phyloP scores from a whole-genome alignment of 1,140 invertebrate species.

The Sycobia sp. region DNA sequence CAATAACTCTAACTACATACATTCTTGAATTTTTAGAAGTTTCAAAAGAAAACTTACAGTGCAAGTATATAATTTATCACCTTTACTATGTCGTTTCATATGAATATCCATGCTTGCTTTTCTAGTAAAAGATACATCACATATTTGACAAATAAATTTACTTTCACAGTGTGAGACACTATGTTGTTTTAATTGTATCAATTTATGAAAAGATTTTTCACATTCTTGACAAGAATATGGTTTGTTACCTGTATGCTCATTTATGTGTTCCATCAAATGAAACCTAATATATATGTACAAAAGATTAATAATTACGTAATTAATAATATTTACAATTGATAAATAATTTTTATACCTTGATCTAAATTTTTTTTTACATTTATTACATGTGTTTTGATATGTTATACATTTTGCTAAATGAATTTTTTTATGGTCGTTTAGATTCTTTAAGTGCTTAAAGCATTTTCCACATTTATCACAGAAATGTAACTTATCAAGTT shows the following conservation, averaged over 20 bases:
- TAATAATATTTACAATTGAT: not conserved
- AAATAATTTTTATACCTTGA: too few species aligned
- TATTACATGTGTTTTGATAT: not conserved
- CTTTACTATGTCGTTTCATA: too few species aligned
- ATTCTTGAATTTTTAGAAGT: too few species aligned
- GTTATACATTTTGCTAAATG: not conserved
- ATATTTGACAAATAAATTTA: not conserved
- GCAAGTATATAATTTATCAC: too few species aligned
- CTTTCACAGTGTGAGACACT: not conserved
- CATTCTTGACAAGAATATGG: not conserved
- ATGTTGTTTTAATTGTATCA: not conserved
- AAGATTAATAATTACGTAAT: not conserved
- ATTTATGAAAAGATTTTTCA: not conserved
- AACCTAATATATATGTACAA: not conserved
- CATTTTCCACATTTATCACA: not conserved
- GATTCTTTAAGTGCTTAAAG: not conserved
- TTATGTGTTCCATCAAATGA: not conserved
- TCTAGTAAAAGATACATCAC: too few species aligned
- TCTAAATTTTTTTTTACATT: too few species aligned
- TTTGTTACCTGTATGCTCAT: not conserved
- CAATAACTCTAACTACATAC: too few species aligned
- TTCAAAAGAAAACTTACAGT: too few species aligned
- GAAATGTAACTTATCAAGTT: not conserved
- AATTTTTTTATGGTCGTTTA: not conserved
- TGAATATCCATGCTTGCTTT: too few species aligned